phyloP scores from a whole-genome alignment of 2,113 vertebrate genomes.

The Aviceda subcristata region DNA sequence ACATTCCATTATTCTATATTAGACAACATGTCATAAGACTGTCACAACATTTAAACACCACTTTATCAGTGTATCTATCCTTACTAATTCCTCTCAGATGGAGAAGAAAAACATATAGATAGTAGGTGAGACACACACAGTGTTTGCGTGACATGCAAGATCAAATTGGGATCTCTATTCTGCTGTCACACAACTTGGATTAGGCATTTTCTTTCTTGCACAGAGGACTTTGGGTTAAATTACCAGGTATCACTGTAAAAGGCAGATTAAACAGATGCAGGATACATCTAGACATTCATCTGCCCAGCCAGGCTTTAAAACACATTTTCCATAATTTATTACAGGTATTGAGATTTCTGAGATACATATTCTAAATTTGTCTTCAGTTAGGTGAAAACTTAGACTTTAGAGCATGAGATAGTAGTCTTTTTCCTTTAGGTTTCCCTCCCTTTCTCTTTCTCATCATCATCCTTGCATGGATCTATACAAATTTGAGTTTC shows the following conservation, averaged over 20 bases:
- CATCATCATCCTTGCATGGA: not conserved
- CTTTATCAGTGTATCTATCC: not conserved
- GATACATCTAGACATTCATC: not conserved
- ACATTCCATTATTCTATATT: not conserved
- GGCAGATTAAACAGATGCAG: not conserved
- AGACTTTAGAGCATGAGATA: not conserved
- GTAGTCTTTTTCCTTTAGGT: not conserved
- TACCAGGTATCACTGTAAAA: not conserved
- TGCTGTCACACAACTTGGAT: not conserved
- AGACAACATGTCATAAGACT: not conserved
- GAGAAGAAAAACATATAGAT: not conserved
- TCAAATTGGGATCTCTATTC: not conserved
- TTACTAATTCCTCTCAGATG: not conserved
- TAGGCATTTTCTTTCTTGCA: not conserved
- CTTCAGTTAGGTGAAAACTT: not conserved
- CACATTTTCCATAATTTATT: not conserved
- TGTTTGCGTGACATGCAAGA: not conserved
- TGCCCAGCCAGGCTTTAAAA: not conserved
- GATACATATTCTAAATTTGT: not conserved
- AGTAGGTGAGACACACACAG: not conserved
- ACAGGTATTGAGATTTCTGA: not conserved
- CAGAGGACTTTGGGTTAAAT: accelerated
- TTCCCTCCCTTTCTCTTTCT: not conserved
- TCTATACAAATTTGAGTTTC: not conserved
- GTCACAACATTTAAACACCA: not conserved